Base-by-base conservation (phyloP, 2,797 vertebrate species). In the Xiphorhynchus erythropygius region DNA sequence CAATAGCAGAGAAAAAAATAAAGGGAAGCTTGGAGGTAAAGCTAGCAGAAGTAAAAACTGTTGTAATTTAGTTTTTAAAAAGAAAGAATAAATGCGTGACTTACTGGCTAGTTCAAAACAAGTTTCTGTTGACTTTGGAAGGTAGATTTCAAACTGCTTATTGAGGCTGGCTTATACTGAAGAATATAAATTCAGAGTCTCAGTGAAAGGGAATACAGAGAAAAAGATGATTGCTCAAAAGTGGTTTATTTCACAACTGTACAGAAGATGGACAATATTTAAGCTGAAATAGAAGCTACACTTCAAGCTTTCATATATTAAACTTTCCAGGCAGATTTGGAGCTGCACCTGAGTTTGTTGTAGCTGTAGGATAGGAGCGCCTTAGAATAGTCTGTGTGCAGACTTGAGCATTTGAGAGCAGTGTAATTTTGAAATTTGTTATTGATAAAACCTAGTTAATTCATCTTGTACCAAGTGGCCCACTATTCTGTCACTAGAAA, bases 41-140 rank as follows among this genome's bases (percentile, higher is more conserved):
- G 2, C 11, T 49, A 41, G 14, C 9, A 85, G 35, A 88, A 86
- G 55, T 37, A 79, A 78, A 81, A 80, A 35, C 5, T 11, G 6
- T 28, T 53, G 2, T 8, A 10, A 47, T 62, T 55, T 18, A 33
- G 2, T 27, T 49, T 64, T 80, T 25, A 35, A 44, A 82, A 62
- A 41, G 47, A 35, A 55, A 28, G 0, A 42, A 39, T 25, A 49
- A 82, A 65, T 42, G 22, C 0, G 0, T 50, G 13, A 5, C 6
- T 74, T 77, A 11, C 19, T 92, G 3, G 1, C 14, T 87, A 75
- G 21, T 25, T 78, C 53, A 52, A 65, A 90, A 23, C 6, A 13
- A 68, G 5, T 75, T 92, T 90, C 37, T 86, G 23, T 60, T 78
- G 44, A 53, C 49, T 78, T 93, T 68, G 41, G 49, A 64, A 84